Evolutionary conservation across 2,113 vertebrate species (phyloP).

Genomic region (Pelecanus crispus): DNA sequence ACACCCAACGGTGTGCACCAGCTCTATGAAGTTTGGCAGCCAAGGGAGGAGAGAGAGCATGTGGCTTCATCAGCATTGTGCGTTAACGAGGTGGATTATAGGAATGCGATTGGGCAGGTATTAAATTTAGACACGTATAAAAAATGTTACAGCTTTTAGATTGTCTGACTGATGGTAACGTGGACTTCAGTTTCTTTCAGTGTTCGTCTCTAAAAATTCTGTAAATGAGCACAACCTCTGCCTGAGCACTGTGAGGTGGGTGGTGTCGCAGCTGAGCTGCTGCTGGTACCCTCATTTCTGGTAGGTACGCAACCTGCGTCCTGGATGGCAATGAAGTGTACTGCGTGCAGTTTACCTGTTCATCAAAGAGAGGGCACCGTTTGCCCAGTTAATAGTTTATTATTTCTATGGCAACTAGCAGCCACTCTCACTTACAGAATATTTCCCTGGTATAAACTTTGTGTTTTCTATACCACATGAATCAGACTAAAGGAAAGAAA

Average conservation of each 20-base stretch:
- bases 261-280: fast-evolving
- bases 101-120: neutral
- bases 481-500: neutral
- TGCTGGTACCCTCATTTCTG: neutral
- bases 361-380: neutral
- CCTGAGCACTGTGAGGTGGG: neutral
- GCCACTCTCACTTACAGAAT: neutral
- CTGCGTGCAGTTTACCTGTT: neutral
- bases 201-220: neutral
- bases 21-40: neutral
- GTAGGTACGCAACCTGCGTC: neutral
- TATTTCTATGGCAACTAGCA: neutral
- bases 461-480: neutral
- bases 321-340: neutral
- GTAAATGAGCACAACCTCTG: neutral
- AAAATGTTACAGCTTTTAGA: neutral
- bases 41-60: neutral
- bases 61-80: neutral
- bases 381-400: neutral
- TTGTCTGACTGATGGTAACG: neutral
- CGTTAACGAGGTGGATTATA: neutral
- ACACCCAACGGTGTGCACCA: neutral
- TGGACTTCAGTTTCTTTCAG: neutral
- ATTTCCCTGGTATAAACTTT: neutral
- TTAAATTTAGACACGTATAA: neutral